Conservation (phyloP, 92 coral and sea anemone genomes). For the Muricea muricata region DNA sequence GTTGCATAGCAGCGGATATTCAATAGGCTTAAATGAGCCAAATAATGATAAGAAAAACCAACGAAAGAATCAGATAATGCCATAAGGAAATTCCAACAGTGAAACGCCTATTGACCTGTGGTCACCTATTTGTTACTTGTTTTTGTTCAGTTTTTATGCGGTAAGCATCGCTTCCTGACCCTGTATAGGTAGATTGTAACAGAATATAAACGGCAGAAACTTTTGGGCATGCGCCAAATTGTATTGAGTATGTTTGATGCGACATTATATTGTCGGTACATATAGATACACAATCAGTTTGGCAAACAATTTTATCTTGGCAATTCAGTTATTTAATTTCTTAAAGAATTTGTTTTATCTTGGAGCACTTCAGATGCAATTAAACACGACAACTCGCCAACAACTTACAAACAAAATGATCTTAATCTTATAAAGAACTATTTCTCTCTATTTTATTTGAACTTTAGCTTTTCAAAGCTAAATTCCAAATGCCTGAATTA, state of each 20-base stretch:
- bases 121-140: conserved; percentile 1
- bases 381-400: conserved; percentile 7
- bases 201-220: too few relatives aligned
- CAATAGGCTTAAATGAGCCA: conserved; percentile 19
- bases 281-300: background rate
- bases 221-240: background rate
- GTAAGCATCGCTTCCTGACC: background rate
- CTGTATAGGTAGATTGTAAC: background rate
- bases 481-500: background rate
- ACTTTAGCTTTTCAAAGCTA: background rate
- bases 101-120: background rate
- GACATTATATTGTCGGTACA: background rate
- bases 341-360: conserved; percentile 12
- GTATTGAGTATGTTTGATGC: background rate
- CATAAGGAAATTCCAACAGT: conserved; percentile 16
- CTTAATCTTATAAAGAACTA: background rate
- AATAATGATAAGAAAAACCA: conserved; percentile 25
- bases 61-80: conserved; percentile 6
- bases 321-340: conserved; percentile 16
- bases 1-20: conserved; percentile 16
- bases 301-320: background rate
- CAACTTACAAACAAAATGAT: background rate
- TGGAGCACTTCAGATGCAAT: conserved; percentile 5
- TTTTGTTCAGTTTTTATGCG: background rate
- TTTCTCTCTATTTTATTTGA: background rate